Percentiles rank a stretch among this genome's conserved stretches.
These are phyloP conservation scores for Columba guinea DNA, from an alignment of 2,797 vertebrate genomes.

Conservation along the genomic window DNA sequence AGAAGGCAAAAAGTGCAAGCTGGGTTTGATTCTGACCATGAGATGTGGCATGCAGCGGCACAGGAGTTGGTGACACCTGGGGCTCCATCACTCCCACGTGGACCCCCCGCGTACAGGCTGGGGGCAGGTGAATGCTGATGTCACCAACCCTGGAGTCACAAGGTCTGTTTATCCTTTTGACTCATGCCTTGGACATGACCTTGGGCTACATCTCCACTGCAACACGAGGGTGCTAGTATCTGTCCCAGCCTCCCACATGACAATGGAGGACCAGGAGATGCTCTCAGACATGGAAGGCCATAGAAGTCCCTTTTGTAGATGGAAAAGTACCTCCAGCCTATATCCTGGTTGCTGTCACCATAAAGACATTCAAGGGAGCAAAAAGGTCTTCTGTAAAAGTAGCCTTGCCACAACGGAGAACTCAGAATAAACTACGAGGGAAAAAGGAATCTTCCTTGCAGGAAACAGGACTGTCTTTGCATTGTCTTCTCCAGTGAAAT, in stretches of 20 bases:
- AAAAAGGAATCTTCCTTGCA: neutral
- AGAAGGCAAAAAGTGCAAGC: neutral
- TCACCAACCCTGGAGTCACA: neutral
- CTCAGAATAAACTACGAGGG: neutral
- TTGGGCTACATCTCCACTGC: neutral
- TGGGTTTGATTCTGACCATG: neutral
- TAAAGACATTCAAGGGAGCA: neutral
- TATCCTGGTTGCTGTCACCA: neutral
- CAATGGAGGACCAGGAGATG: neutral
- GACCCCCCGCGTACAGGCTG: neutral
- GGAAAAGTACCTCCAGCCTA: neutral
- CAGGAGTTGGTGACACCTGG: neutral
- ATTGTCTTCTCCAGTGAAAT: conserved; percentile 7
- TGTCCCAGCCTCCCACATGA: accelerated
- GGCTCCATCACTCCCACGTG: neutral
- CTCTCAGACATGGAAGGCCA: neutral
- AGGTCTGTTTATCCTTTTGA: neutral
- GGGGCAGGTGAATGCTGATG: neutral
- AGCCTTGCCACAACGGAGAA: neutral
- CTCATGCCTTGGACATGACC: neutral
- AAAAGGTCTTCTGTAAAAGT: neutral
- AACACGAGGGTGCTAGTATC: accelerated
- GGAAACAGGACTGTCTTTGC: neutral
- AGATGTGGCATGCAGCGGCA: neutral
- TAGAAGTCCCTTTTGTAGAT: neutral